These are phyloP conservation scores for Drosophila cyrtoloma DNA, from an alignment of 2,888 invertebrate genomes.

Conservation along the genomic window DNA sequence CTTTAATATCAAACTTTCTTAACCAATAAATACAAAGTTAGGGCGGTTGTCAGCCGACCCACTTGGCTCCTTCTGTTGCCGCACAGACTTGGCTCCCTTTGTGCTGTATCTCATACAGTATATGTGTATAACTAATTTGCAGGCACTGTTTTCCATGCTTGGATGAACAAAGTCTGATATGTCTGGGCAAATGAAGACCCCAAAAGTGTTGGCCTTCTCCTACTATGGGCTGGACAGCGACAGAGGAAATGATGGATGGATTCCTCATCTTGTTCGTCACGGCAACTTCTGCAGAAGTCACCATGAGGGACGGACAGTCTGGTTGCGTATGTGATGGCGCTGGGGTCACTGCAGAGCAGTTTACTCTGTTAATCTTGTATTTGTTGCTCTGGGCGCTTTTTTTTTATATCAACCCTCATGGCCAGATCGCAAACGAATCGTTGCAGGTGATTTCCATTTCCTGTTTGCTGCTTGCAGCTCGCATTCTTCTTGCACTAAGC, in stretches of 20 bases:
- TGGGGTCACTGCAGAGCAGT: neutral
- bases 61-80: neutral
- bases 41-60: neutral
- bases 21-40: neutral
- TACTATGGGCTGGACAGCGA: neutral
- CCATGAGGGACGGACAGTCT: neutral
- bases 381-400: neutral
- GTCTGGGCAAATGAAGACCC: neutral
- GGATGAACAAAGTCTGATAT: neutral
- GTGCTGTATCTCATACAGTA: neutral
- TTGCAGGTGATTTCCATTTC: conserved; percentile 2
- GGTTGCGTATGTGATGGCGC: neutral
- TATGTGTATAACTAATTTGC: neutral
- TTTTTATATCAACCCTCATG: neutral
- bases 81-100: neutral
- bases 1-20: neutral
- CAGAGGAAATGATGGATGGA: conserved; percentile 1
- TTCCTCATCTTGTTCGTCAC: neutral
- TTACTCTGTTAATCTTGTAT: neutral
- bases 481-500: neutral
- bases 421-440: neutral
- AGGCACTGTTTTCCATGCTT: neutral
- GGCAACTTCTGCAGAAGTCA: conserved; percentile 4
- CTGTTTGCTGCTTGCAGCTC: neutral
- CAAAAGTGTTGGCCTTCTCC: neutral